Conservation (phyloP, 2,113 vertebrate species). For the Furnarius figulus region DNA sequence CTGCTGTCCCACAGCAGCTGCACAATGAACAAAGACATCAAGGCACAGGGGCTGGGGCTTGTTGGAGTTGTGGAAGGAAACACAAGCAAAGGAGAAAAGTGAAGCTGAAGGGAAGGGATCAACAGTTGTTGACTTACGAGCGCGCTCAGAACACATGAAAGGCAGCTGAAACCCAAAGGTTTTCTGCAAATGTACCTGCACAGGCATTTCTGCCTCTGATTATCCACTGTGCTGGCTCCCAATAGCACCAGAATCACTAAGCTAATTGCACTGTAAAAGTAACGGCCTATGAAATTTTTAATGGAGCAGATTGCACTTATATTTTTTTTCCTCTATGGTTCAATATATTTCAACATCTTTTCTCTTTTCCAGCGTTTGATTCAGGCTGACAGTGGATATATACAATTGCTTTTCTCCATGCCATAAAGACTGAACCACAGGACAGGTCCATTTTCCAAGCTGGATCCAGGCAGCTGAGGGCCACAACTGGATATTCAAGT, state of each 20-base stretch:
- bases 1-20: neutral
- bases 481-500: neutral
- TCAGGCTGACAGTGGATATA: neutral
- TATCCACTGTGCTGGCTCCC: neutral
- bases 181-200: neutral
- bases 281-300: conserved; percentile 46
- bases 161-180: neutral
- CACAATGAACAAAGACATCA: conserved; percentile 16
- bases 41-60: neutral
- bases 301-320: conserved; percentile 32
- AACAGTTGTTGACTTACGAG: neutral
- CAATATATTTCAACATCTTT: conserved; percentile 21
- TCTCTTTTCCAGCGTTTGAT: neutral
- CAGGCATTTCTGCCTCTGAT: neutral
- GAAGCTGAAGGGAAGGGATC: neutral
- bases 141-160: rapidly evolving
- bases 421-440: neutral
- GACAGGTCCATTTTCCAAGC: neutral
- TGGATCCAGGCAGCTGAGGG: neutral
- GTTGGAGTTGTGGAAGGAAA: conserved; percentile 8
- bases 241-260: neutral
- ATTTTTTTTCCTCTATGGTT: conserved; percentile 7
- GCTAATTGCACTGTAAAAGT: conserved; percentile 62
- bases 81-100: neutral
- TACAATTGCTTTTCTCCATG: neutral